Evolutionary conservation across 2,113 vertebrate genomes (phyloP).

Genomic region (Arenaria interpres): DNA sequence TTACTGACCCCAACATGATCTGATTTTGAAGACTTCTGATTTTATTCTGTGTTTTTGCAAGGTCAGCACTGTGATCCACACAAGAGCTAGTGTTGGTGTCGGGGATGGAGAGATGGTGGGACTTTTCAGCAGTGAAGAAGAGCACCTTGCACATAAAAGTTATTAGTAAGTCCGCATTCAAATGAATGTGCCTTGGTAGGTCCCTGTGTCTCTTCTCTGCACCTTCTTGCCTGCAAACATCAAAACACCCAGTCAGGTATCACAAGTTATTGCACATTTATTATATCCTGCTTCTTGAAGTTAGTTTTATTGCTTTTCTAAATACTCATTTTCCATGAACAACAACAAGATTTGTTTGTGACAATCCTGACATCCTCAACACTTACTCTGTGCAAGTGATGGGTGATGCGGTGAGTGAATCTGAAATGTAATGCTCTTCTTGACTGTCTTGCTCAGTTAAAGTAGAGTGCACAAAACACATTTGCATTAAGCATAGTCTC

Average conservation of each 20-base stretch:
- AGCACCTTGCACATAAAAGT: not conserved
- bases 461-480: constrained; percentile 48
- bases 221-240: not conserved
- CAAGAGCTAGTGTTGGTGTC: not conserved
- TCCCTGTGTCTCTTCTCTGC: not conserved
- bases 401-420: constrained; percentile 40
- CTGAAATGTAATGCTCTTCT: constrained; percentile 69
- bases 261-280: constrained; percentile 19
- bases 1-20: not conserved
- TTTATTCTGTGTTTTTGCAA: not conserved
- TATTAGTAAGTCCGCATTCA: not conserved
- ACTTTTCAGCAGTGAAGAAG: not conserved
- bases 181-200: not conserved
- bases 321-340: constrained; percentile 47
- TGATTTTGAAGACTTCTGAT: not conserved
- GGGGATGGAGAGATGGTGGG: not conserved
- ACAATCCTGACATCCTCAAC: constrained; percentile 63
- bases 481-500: constrained; percentile 70
- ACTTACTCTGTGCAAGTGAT: constrained; percentile 64
- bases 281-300: constrained; percentile 15
- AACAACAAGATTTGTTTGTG: constrained; percentile 72
- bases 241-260: not conserved
- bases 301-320: constrained; percentile 51
- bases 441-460: constrained; percentile 57
- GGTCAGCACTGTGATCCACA: not conserved